These are phyloP conservation scores for Porites divaricata DNA, from an alignment of 92 coral and sea anemone genomes.

Conservation along the genomic window DNA sequence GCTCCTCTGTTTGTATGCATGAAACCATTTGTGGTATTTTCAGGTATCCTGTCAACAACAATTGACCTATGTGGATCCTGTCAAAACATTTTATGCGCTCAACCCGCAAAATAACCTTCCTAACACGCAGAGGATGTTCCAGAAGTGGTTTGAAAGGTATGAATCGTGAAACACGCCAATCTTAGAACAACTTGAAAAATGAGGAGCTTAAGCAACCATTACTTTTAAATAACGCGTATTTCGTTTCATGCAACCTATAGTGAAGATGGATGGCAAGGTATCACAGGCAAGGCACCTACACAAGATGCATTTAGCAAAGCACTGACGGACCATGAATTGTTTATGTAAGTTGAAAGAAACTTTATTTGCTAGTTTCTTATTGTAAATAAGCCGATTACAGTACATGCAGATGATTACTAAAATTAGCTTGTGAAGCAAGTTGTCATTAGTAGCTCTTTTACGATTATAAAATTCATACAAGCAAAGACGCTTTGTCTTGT, in stretches of 20 bases:
- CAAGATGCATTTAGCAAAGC: slow-evolving; percentile 83
- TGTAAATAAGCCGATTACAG: not conserved
- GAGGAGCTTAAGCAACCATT: too few species aligned
- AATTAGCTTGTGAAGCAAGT: too few species aligned
- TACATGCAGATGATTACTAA: too few species aligned
- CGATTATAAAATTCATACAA: too few species aligned
- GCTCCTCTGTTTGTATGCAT: not conserved
- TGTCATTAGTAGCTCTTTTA: too few species aligned
- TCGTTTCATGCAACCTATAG: slow-evolving; percentile 36
- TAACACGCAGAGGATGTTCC: slow-evolving; percentile 88
- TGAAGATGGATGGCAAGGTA: slow-evolving; percentile 85
- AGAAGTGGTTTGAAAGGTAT: slow-evolving; percentile 95
- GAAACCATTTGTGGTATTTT: not conserved
- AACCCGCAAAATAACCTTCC: slow-evolving; percentile 91
- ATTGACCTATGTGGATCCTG: slow-evolving; percentile 63
- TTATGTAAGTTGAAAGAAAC: slow-evolving; percentile 72
- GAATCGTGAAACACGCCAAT: not conserved
- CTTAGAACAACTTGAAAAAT: too few species aligned
- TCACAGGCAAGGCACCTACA: slow-evolving; percentile 86
- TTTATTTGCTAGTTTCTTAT: not conserved
- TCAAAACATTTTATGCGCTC: slow-evolving; percentile 82
- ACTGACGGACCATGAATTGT: slow-evolving; percentile 82
- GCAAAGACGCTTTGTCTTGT: too few species aligned
- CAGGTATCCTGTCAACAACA: slow-evolving; percentile 36
- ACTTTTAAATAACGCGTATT: not conserved